Evolutionary conservation across 2,113 vertebrate genomes (phyloP).

Genomic region (Etia nguti): DNA sequence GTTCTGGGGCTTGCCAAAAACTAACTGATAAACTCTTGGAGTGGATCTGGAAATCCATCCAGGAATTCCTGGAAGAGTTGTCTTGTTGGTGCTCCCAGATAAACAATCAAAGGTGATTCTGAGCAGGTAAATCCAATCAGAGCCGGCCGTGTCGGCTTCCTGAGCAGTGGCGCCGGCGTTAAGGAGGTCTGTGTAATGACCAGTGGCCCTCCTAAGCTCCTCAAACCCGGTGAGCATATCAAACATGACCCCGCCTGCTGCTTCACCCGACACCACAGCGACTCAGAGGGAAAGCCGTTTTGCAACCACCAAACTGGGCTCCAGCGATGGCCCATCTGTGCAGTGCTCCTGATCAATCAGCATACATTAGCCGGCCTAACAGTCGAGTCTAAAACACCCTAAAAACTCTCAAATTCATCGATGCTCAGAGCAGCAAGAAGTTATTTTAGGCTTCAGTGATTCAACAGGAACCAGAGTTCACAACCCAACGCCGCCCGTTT

Average conservation of each 20-base stretch:
- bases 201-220: conserved; percentile 13
- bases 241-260: not conserved
- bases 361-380: not conserved
- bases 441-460: not conserved
- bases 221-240: conserved; percentile 15
- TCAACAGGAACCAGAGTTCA: not conserved
- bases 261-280: not conserved
- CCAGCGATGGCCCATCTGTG: not conserved
- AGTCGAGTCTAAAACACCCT: not conserved
- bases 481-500: not conserved
- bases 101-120: not conserved
- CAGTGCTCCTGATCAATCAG: not conserved
- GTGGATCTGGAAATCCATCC: not conserved
- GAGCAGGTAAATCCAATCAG: not conserved
- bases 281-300: not conserved
- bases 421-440: not conserved
- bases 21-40: not conserved
- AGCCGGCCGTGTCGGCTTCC: not conserved
- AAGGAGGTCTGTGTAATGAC: conserved; percentile 21
- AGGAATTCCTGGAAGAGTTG: not conserved
- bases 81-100: not conserved
- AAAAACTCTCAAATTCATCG: not conserved
- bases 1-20: not conserved
- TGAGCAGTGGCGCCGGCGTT: not conserved
- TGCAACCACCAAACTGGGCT: not conserved